These are phyloP conservation scores for Ornithorhynchus anatinus DNA, from an alignment of 2,113 vertebrate species.

Conservation along the genomic window DNA sequence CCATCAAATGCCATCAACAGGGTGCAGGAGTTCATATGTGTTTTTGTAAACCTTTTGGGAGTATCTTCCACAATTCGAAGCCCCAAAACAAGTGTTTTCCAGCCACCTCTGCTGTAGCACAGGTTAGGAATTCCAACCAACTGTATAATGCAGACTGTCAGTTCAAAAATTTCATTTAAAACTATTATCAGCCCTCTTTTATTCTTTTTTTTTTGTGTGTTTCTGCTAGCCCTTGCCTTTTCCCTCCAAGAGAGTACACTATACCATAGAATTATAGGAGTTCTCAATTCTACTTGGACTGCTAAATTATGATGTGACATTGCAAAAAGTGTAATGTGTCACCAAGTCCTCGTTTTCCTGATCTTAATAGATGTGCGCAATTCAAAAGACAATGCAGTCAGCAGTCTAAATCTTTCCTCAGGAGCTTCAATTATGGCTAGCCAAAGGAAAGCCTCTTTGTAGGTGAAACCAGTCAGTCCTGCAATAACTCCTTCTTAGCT, in stretches of 20 bases:
- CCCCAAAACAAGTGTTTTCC: no score
- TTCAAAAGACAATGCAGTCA: background rate
- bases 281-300: slow-evolving; percentile 12
- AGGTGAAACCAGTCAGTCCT: background rate
- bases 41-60: no score
- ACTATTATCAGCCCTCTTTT: background rate
- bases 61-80: no score
- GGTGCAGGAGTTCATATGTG: no score
- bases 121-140: no score
- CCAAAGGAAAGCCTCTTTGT: slow-evolving; percentile 8
- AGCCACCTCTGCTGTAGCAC: no score
- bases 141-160: background rate
- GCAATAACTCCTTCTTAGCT: background rate
- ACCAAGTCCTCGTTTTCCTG: slow-evolving; percentile 14
- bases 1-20: no score
- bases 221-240: background rate
- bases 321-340: slow-evolving; percentile 27
- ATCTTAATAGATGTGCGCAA: slow-evolving; percentile 1
- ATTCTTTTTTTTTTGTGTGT: background rate
- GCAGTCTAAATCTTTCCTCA: slow-evolving; percentile 1
- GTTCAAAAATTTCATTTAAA: background rate
- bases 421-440: slow-evolving; percentile 12
- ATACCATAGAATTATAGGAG: background rate
- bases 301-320: background rate
- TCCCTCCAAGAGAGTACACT: slow-evolving; percentile 2